Conservation (phyloP, 2,888 invertebrate species). For the Fragum fragum region DNA sequence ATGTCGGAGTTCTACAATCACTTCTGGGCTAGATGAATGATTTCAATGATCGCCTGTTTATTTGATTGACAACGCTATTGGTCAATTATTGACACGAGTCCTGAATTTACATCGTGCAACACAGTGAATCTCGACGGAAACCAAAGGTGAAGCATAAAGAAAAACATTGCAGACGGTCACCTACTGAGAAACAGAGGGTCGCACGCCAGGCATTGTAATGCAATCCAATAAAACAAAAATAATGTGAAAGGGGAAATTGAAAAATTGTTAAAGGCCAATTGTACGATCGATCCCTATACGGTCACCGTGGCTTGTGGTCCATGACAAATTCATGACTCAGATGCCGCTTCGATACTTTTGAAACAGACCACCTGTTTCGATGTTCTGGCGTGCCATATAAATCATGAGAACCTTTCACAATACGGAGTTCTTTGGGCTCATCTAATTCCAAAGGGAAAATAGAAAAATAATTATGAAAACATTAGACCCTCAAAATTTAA, state of each 20-base stretch:
- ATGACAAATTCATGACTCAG: constrained; percentile 31
- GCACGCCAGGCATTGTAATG: constrained; percentile 13
- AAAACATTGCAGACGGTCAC: not conserved
- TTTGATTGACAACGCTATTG: too few species aligned
- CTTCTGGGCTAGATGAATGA: too few species aligned
- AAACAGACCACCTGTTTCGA: constrained; percentile 3
- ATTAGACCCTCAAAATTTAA: too few species aligned
- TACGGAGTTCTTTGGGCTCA: too few species aligned
- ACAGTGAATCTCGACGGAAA: too few species aligned
- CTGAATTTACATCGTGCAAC: too few species aligned
- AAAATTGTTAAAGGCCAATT: constrained; percentile 26
- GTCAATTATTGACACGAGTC: too few species aligned
- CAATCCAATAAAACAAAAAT: constrained; percentile 17
- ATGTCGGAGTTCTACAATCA: too few species aligned
- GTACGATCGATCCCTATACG: constrained; percentile 11
- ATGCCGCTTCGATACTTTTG: not conserved
- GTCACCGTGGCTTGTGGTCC: constrained; percentile 4
- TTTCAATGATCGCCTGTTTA: too few species aligned
- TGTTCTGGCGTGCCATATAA: not conserved
- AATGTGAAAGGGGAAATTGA: constrained; percentile 28
- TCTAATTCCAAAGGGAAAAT: too few species aligned
- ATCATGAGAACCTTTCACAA: not conserved
- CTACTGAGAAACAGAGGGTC: not conserved
- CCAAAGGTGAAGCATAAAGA: too few species aligned
- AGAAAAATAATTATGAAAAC: too few species aligned